phyloP scores from a whole-genome alignment of 1,140 invertebrate species.

The Nymphalis io region DNA sequence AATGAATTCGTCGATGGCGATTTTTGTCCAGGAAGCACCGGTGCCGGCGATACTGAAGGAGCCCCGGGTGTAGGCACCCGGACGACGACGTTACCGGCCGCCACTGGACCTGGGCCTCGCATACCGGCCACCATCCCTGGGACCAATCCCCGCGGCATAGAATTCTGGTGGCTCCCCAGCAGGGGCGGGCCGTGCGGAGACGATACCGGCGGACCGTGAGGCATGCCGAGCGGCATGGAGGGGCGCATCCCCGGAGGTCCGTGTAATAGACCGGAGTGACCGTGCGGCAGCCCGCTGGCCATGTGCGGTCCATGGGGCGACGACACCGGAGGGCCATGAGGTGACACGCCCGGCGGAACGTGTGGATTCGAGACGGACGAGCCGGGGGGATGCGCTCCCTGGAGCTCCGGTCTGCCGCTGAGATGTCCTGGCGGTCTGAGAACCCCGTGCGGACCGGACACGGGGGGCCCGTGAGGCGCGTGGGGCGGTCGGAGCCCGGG shows the following conservation, averaged over 20 bases:
- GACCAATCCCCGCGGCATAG: neutral
- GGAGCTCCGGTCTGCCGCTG: neutral
- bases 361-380: neutral
- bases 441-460: slow-evolving; percentile 13
- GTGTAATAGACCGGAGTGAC: slow-evolving; percentile 1
- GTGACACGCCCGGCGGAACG: slow-evolving; percentile 28
- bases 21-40: slow-evolving; percentile 8
- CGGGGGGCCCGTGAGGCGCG: slow-evolving; percentile 11
- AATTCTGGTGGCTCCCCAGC: slow-evolving; percentile 8
- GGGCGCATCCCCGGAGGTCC: slow-evolving; percentile 16
- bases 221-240: slow-evolving; percentile 2
- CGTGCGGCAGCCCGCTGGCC: slow-evolving; percentile 24
- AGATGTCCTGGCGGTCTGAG: slow-evolving; percentile 18
- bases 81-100: slow-evolving; percentile 12
- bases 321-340: slow-evolving; percentile 30
- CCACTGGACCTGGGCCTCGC: slow-evolving; percentile 21
- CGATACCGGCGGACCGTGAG: slow-evolving; percentile 20
- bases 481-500: slow-evolving; percentile 11
- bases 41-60: slow-evolving; percentile 15
- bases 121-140: slow-evolving; percentile 12
- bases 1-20: slow-evolving; percentile 25
- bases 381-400: slow-evolving; percentile 31
- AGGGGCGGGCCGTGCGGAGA: slow-evolving; percentile 29
- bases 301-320: slow-evolving; percentile 28
- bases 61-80: slow-evolving; percentile 13